Conservation (phyloP, 2,113 vertebrate species). For the Smithornis capensis region DNA sequence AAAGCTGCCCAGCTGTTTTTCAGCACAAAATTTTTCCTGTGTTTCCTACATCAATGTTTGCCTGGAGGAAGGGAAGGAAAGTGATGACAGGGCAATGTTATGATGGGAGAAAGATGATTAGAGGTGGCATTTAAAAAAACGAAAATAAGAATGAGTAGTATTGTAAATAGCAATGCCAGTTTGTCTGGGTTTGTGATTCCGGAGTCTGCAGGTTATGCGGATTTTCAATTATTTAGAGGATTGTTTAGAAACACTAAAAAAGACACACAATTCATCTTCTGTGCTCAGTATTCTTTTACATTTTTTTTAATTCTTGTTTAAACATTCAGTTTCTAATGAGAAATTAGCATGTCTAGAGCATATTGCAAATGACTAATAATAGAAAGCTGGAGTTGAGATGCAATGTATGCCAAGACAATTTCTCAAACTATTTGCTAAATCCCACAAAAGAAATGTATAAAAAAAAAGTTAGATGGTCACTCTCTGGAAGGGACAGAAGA, state of each 20-base stretch:
- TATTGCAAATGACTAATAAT: not conserved
- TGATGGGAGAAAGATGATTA: not conserved
- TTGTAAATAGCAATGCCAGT: not conserved
- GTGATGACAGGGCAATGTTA: conserved; percentile 13
- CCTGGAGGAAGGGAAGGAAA: conserved; percentile 23
- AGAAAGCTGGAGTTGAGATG: not conserved
- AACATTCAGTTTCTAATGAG: not conserved
- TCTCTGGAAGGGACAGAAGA: not conserved
- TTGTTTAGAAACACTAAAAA: not conserved
- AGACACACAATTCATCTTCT: not conserved
- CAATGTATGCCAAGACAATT: not conserved
- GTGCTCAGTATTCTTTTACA: not conserved
- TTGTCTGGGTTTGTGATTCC: not conserved
- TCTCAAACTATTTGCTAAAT: not conserved
- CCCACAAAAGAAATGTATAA: fast-evolving
- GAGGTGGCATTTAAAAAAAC: conserved; percentile 19
- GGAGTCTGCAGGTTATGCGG: not conserved
- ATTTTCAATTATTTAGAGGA: not conserved
- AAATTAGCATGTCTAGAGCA: not conserved
- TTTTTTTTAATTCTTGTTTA: not conserved
- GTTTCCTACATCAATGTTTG: not conserved
- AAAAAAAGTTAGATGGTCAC: not conserved
- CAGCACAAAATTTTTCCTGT: not conserved
- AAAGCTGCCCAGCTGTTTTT: not conserved
- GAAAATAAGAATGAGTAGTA: not conserved